Conservation (phyloP, 2,113 vertebrate genomes). For the Callochromis pleurospilus region DNA sequence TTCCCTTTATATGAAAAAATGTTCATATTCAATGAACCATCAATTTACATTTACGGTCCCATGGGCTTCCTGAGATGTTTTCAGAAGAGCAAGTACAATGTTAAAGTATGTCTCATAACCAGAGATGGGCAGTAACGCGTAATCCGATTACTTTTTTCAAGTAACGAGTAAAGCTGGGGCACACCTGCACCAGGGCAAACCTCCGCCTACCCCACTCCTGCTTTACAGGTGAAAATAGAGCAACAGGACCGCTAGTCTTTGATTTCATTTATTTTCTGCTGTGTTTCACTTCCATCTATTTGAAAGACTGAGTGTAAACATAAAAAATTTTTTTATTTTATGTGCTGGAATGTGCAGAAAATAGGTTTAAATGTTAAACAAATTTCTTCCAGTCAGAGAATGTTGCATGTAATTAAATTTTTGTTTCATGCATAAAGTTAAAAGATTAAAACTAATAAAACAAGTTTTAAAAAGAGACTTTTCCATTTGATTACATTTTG, state of each 20-base stretch:
- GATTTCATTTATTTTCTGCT: background rate
- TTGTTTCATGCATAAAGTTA: too few relatives aligned
- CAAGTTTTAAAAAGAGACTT: too few relatives aligned
- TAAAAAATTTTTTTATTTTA: background rate
- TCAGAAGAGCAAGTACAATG: background rate
- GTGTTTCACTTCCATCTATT: rapidly evolving
- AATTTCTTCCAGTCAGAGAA: too few relatives aligned
- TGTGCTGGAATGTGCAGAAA: too few relatives aligned
- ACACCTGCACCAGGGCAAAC: background rate
- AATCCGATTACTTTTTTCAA: background rate
- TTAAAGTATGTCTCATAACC: background rate
- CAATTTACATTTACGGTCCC: background rate
- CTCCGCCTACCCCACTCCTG: rapidly evolving
- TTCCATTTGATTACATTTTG: too few relatives aligned
- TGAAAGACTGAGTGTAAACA: background rate
- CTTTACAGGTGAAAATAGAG: background rate
- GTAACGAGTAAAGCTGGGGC: background rate
- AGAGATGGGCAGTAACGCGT: rapidly evolving
- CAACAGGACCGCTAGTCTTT: background rate
- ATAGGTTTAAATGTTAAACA: too few relatives aligned
- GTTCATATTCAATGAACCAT: background rate
- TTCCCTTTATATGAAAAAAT: background rate
- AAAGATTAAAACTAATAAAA: too few relatives aligned
- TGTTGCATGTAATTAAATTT: too few relatives aligned
- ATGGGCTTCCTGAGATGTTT: background rate